Base-by-base conservation (phyloP, 2,888 invertebrate species). In the Blomia tropicalis region DNA sequence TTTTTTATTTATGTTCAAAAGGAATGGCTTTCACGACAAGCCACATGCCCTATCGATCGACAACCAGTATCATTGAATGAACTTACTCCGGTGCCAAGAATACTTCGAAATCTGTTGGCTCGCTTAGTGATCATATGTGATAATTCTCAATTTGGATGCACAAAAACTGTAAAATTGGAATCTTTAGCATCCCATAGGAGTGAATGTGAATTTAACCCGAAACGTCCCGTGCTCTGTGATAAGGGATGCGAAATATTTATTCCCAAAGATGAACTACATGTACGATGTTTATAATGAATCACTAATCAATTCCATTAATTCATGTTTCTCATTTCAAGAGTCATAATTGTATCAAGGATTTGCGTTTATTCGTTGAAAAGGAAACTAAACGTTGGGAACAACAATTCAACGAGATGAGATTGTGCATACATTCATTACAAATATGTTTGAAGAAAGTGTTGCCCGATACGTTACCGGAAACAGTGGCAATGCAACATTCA, bases 151-250 rank as follows among this genome's bases (percentile, higher is more conserved):
- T 85, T 87, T 74, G 92, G 93, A 65, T 95, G 93, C 73, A 81
- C 81, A 66, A 78, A 82, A 60, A 80, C 88, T 27, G 78, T 93
- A 61, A 92, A 92, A 76, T 77, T 95, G 70, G 93, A 95, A 73
- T 67, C 83, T 11, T 76, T 93, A 68, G 77, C 82, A n/a, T 78
- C 83, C 25, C 93, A 95, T 76, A 76, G 91, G 69, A 83, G 84
- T 72, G 92, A 92, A 75, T 95, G 95, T 77, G 85, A 85, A 75
- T 85, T 82, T 73, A 95, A 95, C 76, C 93, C 93, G 0, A 92
- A 92, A 75, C 80, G 90, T 71, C 91, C 91, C 19, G 81, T 91
- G 71, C 85, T 86, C 43, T 95, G 93, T 74, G 91, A 91, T 71
- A 83, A 85, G 68, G 93, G 93, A 23, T 95, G 93, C 71, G 92